These are phyloP conservation scores for Anomalospiza imberbis DNA, from an alignment of 2,797 vertebrate species.

Conservation along the genomic window DNA sequence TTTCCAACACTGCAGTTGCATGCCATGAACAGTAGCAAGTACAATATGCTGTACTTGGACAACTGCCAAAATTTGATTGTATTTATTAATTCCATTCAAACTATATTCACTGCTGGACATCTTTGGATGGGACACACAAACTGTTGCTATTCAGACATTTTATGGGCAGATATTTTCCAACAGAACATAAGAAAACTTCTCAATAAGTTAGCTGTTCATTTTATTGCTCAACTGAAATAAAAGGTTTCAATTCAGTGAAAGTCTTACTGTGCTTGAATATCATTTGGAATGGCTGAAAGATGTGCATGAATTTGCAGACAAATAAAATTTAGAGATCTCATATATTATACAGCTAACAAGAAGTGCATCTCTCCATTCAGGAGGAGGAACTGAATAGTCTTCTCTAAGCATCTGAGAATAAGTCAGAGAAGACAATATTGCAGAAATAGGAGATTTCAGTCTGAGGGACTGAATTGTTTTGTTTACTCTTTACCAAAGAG, in stretches of 20 bases:
- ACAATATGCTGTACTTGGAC: neutral
- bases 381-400: neutral
- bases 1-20: neutral
- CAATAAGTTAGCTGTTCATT: neutral
- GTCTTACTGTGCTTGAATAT: neutral
- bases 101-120: neutral
- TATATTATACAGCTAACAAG: neutral
- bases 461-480: neutral
- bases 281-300: conserved; percentile 7
- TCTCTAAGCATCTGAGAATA: neutral
- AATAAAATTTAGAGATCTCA: neutral
- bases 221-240: neutral
- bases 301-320: neutral
- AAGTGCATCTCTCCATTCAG: neutral
- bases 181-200: neutral
- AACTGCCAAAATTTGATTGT: conserved; percentile 11
- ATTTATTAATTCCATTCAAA: conserved; percentile 28
- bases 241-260: neutral
- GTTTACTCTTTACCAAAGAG: neutral
- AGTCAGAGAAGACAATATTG: neutral
- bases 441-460: neutral
- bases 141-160: neutral
- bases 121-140: neutral
- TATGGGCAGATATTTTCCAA: conserved; percentile 1
- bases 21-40: neutral